phyloP scores from a whole-genome alignment of 2,888 invertebrate genomes.

The Tillus elongatus region DNA sequence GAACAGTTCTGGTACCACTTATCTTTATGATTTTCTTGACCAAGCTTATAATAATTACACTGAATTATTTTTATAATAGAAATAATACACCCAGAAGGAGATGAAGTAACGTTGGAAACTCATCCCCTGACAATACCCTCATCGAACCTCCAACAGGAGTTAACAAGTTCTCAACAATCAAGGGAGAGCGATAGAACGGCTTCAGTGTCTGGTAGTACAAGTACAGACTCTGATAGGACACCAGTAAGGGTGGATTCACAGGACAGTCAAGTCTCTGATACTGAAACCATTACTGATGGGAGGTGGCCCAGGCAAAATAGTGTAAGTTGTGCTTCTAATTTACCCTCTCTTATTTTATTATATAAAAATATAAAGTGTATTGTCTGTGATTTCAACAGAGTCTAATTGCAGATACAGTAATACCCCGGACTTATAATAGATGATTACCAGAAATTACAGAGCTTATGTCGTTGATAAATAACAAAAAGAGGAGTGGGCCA shows the following conservation, averaged over 20 bases:
- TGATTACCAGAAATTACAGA: no score
- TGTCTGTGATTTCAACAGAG: no score
- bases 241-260: constrained; percentile 74
- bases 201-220: constrained; percentile 60
- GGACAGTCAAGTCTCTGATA: constrained; percentile 65
- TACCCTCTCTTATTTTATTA: constrained; percentile 6
- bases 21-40: no score
- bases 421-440: no score
- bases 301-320: constrained; percentile 76
- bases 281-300: constrained; percentile 45
- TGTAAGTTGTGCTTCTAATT: no score
- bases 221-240: constrained; percentile 76
- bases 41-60: neutral
- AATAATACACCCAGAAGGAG: constrained; percentile 39
- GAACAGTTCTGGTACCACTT: no score
- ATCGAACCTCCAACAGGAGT: constrained; percentile 33
- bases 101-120: constrained; percentile 47
- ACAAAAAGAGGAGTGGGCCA: no score
- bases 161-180: constrained; percentile 52
- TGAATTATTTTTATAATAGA: constrained; percentile 26
- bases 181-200: constrained; percentile 64
- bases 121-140: constrained; percentile 40
- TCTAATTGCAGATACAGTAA: no score
- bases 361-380: constrained; percentile 9
- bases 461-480: no score